phyloP scores from a whole-genome alignment of 2,888 invertebrate genomes.

The Rhagonycha lutea region DNA sequence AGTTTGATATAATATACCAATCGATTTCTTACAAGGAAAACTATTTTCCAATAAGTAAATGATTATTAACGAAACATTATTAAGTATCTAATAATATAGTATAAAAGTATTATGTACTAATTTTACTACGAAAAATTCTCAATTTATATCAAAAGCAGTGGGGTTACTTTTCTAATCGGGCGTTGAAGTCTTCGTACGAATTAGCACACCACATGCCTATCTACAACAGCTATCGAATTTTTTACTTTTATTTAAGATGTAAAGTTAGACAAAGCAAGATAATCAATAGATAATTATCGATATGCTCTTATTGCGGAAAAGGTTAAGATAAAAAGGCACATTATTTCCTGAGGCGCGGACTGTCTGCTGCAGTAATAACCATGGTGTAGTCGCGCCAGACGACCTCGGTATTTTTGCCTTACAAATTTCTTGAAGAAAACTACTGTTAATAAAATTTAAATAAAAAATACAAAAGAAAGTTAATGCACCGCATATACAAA shows the following conservation, averaged over 20 bases:
- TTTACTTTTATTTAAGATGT: background rate
- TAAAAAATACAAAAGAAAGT: background rate
- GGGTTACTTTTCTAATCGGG: background rate
- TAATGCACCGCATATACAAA: background rate
- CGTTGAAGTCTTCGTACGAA: background rate
- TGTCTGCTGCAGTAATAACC: slow-evolving; percentile 41
- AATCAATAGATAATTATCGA: slow-evolving; percentile 33
- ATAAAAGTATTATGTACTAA: too few relatives aligned
- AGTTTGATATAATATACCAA: too few relatives aligned
- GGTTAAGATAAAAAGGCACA: slow-evolving; percentile 33
- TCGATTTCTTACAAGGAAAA: too few relatives aligned
- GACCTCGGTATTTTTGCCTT: slow-evolving; percentile 21
- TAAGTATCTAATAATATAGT: too few relatives aligned
- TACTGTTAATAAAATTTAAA: background rate
- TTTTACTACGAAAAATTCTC: background rate
- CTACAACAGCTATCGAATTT: background rate
- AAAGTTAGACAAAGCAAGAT: slow-evolving; percentile 18
- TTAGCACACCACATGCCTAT: background rate
- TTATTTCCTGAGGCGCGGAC: slow-evolving; percentile 42
- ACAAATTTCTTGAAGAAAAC: background rate
- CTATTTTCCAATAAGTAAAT: too few relatives aligned
- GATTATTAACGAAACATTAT: too few relatives aligned
- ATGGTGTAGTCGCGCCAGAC: slow-evolving; percentile 37
- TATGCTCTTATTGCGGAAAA: slow-evolving; percentile 36
- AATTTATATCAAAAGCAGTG: background rate